Evolutionary conservation across 2,888 invertebrate species (phyloP).

Genomic region (Drosophila siamana): DNA sequence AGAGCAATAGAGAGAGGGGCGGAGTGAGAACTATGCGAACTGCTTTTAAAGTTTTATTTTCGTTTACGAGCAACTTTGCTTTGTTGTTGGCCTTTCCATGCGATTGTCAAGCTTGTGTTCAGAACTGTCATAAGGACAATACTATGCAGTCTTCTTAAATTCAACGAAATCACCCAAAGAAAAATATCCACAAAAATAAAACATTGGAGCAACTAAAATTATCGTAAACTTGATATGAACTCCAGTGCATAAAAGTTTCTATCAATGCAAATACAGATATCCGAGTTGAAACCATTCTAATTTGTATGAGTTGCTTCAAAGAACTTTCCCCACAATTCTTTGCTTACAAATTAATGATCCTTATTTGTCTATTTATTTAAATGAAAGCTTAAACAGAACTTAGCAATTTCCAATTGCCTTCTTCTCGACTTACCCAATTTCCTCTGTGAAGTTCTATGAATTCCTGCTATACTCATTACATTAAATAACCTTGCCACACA

Average conservation of each 20-base stretch:
- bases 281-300: neutral
- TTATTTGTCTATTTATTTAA: too few species aligned
- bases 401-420: too few species aligned
- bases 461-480: too few species aligned
- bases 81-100: too few species aligned
- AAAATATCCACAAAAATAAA: constrained; percentile 3
- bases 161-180: constrained; percentile 11
- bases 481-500: neutral
- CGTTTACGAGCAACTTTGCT: constrained; percentile 54
- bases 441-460: too few species aligned
- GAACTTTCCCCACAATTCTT: neutral
- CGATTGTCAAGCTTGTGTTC: constrained; percentile 41
- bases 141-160: constrained; percentile 39
- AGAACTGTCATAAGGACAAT: constrained; percentile 56
- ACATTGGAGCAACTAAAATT: constrained; percentile 20
- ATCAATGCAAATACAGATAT: constrained; percentile 33
- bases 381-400: too few species aligned
- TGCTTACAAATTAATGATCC: neutral
- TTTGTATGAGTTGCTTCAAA: neutral
- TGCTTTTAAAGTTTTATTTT: constrained; percentile 63
- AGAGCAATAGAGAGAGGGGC: neutral
- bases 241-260: constrained; percentile 35
- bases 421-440: too few species aligned
- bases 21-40: constrained; percentile 28
- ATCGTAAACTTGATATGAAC: constrained; percentile 41